Conservation (phyloP, 2,888 invertebrate species). For the Plutella xylostella region DNA sequence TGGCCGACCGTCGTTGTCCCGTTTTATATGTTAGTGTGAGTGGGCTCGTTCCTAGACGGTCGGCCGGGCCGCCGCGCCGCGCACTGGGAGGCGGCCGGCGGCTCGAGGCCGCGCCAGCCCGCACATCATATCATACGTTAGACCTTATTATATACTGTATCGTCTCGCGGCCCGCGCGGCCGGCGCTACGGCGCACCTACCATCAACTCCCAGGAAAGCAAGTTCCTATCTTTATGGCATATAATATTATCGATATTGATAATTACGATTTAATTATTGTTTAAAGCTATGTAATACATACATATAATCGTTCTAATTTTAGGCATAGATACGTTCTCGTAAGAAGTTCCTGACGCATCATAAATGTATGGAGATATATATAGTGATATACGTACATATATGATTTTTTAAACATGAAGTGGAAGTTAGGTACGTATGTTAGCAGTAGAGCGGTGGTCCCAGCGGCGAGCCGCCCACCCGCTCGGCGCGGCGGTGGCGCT, state of each 20-base stretch:
- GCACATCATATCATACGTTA: slow-evolving; percentile 69
- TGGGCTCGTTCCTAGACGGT: slow-evolving; percentile 19
- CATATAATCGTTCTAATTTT: slow-evolving; percentile 72
- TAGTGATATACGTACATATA: slow-evolving; percentile 69
- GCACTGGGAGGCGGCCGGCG: slow-evolving; percentile 64
- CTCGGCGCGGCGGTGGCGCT: background rate
- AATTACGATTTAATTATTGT: slow-evolving; percentile 72
- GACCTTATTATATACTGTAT: slow-evolving; percentile 68
- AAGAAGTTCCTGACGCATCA: slow-evolving; percentile 72
- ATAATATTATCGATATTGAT: slow-evolving; percentile 72
- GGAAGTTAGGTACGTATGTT: slow-evolving; percentile 68
- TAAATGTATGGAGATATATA: slow-evolving; percentile 70
- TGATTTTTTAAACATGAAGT: slow-evolving; percentile 67
- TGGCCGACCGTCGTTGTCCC: slow-evolving; percentile 42
- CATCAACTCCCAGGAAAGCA: slow-evolving; percentile 71
- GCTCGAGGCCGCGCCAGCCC: slow-evolving; percentile 40
- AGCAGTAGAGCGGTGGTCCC: slow-evolving; percentile 66
- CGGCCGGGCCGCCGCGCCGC: slow-evolving; percentile 52
- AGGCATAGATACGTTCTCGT: slow-evolving; percentile 70
- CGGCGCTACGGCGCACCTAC: slow-evolving; percentile 51
- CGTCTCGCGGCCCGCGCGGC: slow-evolving; percentile 53
- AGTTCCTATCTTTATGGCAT: slow-evolving; percentile 73
- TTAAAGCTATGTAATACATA: slow-evolving; percentile 73
- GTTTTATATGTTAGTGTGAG: slow-evolving; percentile 27
- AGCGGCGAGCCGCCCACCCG: slow-evolving; percentile 7